Conservation (phyloP, 2,113 vertebrate genomes). For the Paratilapia polleni region DNA sequence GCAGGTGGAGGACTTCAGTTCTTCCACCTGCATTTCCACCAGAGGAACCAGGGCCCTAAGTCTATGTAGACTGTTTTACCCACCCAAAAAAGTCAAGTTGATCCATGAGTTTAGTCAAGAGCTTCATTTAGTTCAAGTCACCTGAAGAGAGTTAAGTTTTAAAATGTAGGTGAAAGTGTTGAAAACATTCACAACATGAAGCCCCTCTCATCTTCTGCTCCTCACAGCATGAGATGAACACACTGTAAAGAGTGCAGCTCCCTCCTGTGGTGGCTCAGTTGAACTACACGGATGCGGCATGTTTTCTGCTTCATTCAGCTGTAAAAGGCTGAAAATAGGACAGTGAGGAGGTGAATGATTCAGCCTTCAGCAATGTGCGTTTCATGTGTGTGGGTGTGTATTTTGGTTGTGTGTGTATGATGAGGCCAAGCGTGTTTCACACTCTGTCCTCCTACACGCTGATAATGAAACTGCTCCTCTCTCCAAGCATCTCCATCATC, state of each 20-base stretch:
- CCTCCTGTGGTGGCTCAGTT: background rate
- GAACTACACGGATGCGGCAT: background rate
- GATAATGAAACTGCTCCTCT: background rate
- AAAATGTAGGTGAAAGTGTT: background rate
- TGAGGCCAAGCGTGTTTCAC: slow-evolving; percentile 6
- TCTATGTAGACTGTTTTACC: background rate
- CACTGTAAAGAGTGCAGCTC: background rate
- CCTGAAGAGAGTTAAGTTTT: too few relatives aligned
- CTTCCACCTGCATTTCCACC: background rate
- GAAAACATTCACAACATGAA: background rate
- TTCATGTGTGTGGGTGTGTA: background rate
- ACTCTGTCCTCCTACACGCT: background rate
- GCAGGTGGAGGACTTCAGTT: background rate
- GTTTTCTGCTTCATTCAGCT: background rate
- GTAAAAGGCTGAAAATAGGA: background rate
- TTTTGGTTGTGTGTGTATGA: background rate
- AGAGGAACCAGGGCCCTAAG: background rate
- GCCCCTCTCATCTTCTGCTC: background rate
- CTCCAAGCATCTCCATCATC: background rate
- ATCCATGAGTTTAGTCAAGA: background rate
- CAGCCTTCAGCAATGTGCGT: background rate
- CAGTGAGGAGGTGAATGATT: slow-evolving; percentile 15
- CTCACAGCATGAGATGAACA: background rate
- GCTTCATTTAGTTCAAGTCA: background rate
- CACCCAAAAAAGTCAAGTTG: background rate